Base-by-base conservation (phyloP, 2,888 invertebrate genomes). In the Synanthedon formicaeformis region DNA sequence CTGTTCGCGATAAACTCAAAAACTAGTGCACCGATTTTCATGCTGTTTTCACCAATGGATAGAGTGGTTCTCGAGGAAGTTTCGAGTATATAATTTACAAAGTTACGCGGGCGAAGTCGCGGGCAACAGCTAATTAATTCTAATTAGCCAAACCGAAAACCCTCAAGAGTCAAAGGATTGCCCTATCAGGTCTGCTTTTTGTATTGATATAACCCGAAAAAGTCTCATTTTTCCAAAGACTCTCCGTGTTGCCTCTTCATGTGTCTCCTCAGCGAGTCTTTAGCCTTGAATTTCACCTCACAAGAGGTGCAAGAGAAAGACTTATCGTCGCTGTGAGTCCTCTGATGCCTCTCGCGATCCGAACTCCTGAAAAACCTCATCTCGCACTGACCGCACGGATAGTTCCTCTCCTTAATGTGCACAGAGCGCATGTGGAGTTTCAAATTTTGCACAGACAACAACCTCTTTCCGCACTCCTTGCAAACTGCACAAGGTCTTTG, bases 241-340 rank as follows among this genome's bases (percentile, higher is more conserved):
- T 57, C 53, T 1, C 59, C 58, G 52, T 78, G 79, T 14, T 73
- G 69, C 10, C 66, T 60, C 40, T 65, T 74, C 54, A 71, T 50
- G 60, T 78, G 78, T 12, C 73, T 59, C 5, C 67, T 56, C 56
- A 63, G 59, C 1, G 77, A 75, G 52, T 77, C 75, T 18, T 75
- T 75, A 0, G 69, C 64, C 40, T 73, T 74, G 48, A 77, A 75
- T 12, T 64, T 66, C 0, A 62, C 60, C 1, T 69, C 71, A 6
- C 78, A 78, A 2, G 60, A 57, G 34, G 55, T 58, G 41, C 81
- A 81, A 0, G 67, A 55, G 50, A 72, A 76, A 0, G 65, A 62
- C 14, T 61, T 61, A 0, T 63, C 61, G 23, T 69, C 68, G 0
- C 65, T 62, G 54, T 80, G 81, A 0, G 69, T 74, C 2, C 52